phyloP scores from a whole-genome alignment of 2,113 vertebrate species.

The Serinus canaria region DNA sequence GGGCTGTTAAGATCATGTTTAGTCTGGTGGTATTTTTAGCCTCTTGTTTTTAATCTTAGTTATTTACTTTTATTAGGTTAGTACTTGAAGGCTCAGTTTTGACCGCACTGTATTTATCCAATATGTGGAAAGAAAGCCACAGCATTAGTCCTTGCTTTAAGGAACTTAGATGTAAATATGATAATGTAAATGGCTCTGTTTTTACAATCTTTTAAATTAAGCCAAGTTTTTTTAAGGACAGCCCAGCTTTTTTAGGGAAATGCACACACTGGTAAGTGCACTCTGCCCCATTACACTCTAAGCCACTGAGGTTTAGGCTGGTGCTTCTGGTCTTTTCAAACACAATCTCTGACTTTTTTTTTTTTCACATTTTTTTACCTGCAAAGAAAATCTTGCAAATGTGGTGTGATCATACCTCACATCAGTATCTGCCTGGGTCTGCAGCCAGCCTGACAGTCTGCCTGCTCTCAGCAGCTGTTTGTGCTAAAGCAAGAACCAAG shows the following conservation, averaged over 20 bases:
- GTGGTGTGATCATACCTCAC: not conserved
- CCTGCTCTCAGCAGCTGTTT: not conserved
- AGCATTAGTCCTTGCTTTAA: not conserved
- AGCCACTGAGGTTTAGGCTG: not conserved
- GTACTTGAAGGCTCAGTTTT: not conserved
- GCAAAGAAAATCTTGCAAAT: not conserved
- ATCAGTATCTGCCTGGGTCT: not conserved
- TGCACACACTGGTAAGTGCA: not conserved
- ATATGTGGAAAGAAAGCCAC: not conserved
- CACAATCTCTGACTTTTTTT: not conserved
- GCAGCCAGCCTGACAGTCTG: not conserved
- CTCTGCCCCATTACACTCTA: not conserved
- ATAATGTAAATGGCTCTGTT: not conserved
- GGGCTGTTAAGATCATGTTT: not conserved
- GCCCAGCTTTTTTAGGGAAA: not conserved
- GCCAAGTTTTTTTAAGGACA: not conserved
- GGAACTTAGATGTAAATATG: not conserved
- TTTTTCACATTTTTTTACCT: not conserved
- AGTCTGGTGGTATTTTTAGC: not conserved
- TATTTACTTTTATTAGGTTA: not conserved
- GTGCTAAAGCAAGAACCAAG: not conserved
- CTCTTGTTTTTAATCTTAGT: not conserved
- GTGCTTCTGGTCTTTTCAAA: not conserved
- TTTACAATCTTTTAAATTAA: not conserved
- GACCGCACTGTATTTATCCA: not conserved